A percentile compares a stretch with the other conserved stretches of the same genome.
These are phyloP conservation scores for Enteromius radiatus DNA, from an alignment of 2,797 vertebrate genomes.

Conservation along the genomic window DNA sequence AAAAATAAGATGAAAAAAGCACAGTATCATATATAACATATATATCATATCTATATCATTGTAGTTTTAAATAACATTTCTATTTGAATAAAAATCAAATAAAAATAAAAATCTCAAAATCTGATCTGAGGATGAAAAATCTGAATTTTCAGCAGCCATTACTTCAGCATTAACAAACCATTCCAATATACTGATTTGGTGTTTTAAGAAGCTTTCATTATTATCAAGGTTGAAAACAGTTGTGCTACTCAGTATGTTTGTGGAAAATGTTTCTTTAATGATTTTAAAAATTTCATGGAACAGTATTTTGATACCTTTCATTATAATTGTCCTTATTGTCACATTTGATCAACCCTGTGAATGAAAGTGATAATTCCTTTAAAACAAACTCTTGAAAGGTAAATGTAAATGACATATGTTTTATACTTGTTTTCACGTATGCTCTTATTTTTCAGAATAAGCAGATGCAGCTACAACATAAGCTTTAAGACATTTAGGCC, in stretches of 20 bases:
- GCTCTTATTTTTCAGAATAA: constrained; percentile 3
- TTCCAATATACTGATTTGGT: background rate
- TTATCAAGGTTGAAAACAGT: background rate
- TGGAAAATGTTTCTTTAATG: background rate
- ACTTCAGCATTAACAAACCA: background rate
- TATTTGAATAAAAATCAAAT: too few species aligned
- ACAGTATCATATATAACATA: too few species aligned
- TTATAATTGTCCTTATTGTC: background rate
- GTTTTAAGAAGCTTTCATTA: background rate
- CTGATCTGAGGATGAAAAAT: background rate
- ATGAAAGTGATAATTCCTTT: background rate
- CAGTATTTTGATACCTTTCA: background rate
- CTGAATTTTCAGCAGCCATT: background rate
- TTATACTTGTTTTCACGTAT: background rate
- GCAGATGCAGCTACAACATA: background rate
- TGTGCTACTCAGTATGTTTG: background rate
- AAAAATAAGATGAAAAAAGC: too few species aligned
- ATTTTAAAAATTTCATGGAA: background rate
- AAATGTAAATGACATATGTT: background rate
- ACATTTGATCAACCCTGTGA: background rate
- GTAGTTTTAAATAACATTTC: too few species aligned
- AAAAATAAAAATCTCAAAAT: too few species aligned
- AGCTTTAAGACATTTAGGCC: background rate
- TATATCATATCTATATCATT: too few species aligned
- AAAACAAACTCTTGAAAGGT: background rate